These are phyloP conservation scores for Rhinolophus sinicus DNA, from an alignment of 2,113 vertebrate species.

Conservation along the genomic window DNA sequence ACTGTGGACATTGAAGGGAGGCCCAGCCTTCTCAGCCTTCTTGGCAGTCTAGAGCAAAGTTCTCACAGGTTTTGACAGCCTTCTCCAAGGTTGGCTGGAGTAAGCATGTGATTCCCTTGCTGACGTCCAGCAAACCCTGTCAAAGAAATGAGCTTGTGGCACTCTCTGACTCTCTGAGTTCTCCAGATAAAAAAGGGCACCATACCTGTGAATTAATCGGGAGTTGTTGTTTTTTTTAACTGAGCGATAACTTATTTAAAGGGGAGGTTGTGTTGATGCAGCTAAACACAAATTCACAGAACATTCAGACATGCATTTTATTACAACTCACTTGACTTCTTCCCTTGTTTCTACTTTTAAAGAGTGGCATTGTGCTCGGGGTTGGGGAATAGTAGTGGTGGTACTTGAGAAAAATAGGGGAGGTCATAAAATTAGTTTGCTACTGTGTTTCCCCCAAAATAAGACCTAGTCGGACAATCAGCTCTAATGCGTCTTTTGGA, in stretches of 20 bases:
- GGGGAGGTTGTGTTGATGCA: not conserved
- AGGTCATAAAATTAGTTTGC: not conserved
- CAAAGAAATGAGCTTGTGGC: not conserved
- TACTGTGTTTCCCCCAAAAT: too few species aligned
- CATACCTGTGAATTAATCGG: not conserved
- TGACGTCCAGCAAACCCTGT: not conserved
- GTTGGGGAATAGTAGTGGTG: not conserved
- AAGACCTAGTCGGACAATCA: too few species aligned
- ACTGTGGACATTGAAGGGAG: too few species aligned
- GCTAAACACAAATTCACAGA: conserved; percentile 49
- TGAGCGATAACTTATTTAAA: not conserved
- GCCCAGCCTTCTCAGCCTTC: not conserved
- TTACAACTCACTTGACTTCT: not conserved
- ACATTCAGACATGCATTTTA: not conserved
- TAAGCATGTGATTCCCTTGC: not conserved
- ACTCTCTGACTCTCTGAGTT: not conserved
- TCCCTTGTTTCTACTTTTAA: not conserved
- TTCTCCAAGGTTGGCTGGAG: not conserved
- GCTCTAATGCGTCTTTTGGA: too few species aligned
- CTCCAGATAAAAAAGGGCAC: not conserved
- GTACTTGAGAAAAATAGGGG: not conserved
- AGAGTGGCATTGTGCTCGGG: not conserved
- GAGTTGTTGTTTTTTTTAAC: not conserved
- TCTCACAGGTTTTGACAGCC: not conserved
- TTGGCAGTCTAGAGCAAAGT: not conserved